Percentiles rank a stretch among this genome's conserved stretches.
Evolutionary conservation across 1,140 invertebrate genomes (phyloP).

Genomic region (Leptinotarsa defecta): DNA sequence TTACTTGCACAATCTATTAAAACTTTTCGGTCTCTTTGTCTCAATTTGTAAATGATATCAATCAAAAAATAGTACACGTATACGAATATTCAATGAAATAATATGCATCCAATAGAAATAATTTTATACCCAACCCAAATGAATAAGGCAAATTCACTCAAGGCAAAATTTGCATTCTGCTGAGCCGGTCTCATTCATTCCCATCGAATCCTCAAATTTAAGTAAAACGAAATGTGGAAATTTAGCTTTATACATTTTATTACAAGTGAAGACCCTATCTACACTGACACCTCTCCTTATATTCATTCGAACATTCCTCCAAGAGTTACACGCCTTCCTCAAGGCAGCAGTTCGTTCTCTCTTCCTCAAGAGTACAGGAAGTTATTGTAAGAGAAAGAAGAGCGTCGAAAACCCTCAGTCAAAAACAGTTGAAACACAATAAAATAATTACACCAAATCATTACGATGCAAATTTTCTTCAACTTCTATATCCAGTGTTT

Average conservation of each 20-base stretch:
- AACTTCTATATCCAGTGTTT: slow-evolving; percentile 50
- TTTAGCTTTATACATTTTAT: slow-evolving; percentile 30
- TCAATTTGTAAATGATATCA: too few relatives aligned
- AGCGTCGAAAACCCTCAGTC: background rate
- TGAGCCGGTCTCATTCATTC: slow-evolving; percentile 21
- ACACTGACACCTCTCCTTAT: slow-evolving; percentile 28
- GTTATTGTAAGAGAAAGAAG: background rate
- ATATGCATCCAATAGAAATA: background rate
- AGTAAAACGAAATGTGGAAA: slow-evolving; percentile 31
- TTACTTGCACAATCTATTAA: too few relatives aligned
- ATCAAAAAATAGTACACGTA: too few relatives aligned
- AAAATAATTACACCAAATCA: slow-evolving; percentile 52
- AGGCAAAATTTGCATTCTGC: slow-evolving; percentile 16
- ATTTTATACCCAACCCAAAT: background rate
- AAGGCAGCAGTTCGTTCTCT: background rate
- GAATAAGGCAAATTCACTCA: background rate
- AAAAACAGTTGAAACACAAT: slow-evolving; percentile 33
- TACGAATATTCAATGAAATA: too few relatives aligned
- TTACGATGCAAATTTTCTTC: slow-evolving; percentile 54
- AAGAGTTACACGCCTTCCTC: background rate
- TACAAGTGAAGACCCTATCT: slow-evolving; percentile 28
- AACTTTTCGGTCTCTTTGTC: too few relatives aligned
- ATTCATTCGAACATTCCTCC: slow-evolving; percentile 27
- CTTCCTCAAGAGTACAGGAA: background rate
- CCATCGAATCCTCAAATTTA: slow-evolving; percentile 25